Base-by-base conservation (phyloP, 2,113 vertebrate genomes). In the Syrrhaptes paradoxus region DNA sequence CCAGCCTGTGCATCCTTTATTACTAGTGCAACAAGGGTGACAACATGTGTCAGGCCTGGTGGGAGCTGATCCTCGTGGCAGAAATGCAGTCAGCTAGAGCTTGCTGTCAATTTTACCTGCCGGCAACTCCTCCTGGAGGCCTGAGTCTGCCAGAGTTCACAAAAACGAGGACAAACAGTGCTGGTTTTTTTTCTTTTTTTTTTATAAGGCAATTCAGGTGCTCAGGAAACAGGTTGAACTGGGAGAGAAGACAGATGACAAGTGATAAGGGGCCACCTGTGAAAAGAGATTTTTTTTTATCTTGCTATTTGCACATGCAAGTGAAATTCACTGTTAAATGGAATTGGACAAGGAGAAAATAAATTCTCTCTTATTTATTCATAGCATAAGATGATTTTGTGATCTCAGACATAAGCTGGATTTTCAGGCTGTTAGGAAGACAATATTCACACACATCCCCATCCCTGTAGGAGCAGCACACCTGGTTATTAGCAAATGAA, bases 51-150 rank as follows among this genome's bases (percentile, higher is more conserved):
- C 91, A 75, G 12, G 52, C 61, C 93, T 78, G 76, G 55, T 28
- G 92, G 86, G 90, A 97, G 83, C 46, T 71, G 90, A 32, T 95
- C 58, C 78, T 87, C 6, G 45, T 0, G 0, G 84, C 68, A 63
- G 65, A 63, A 51, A 48, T 0, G 0, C 57, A 61, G 61, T 75
- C 93, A 86, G 80, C 76, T 81, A 19, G 3, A 78, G 86, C 61
- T 34, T 95, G 80, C 52, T 89, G 93, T 93, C 84, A 92, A 11
- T 92, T 95, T 89, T 81, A 89, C 86, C 87, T 89, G 48, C 84
- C 1, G 14, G 70, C 63, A 58, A 26, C 86, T 85, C 71, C 57
- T 96, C 77, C 45, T 0, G 0, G 49, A 73, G 91, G 34, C 28
- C 73, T n/a, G 73, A 87, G 46, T 32, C 57, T 92, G 84, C 34